phyloP scores from a whole-genome alignment of 2,888 invertebrate genomes.

The Adineta ricciae region DNA sequence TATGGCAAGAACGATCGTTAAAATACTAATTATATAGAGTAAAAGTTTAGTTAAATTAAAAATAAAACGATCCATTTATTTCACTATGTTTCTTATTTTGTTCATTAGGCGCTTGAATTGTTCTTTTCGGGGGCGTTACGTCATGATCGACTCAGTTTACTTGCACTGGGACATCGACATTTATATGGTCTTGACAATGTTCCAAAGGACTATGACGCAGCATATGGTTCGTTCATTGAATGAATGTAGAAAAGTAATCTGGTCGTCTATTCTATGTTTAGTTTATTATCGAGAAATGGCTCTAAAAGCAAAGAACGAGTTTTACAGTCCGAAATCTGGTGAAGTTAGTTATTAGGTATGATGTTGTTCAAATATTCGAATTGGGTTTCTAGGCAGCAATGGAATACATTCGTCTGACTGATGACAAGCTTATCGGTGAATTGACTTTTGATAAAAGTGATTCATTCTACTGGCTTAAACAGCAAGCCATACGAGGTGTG shows the following conservation, averaged over 20 bases:
- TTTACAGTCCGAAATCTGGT: background rate
- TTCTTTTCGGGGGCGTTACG: background rate
- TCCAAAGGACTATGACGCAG: slow-evolving; percentile 40
- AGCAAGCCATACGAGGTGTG: slow-evolving; percentile 46
- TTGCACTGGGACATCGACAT: slow-evolving; percentile 46
- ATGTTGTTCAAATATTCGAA: background rate
- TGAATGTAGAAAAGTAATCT: too few species aligned
- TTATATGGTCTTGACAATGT: slow-evolving; percentile 43
- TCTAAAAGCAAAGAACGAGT: slow-evolving; percentile 40
- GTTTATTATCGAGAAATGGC: slow-evolving; percentile 44
- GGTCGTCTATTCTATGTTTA: slow-evolving; percentile 33
- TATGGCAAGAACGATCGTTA: background rate
- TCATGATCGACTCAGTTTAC: slow-evolving; percentile 40
- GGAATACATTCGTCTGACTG: slow-evolving; percentile 44
- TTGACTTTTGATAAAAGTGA: slow-evolving; percentile 47
- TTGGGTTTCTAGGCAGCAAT: slow-evolving; percentile 40
- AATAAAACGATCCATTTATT: background rate
- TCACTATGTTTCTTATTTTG: background rate
- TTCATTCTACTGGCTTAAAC: slow-evolving; percentile 45
- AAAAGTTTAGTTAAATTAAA: background rate
- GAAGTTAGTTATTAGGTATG: slow-evolving; percentile 30
- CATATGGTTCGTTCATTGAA: slow-evolving; percentile 40
- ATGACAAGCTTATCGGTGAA: slow-evolving; percentile 40
- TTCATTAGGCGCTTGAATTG: background rate
- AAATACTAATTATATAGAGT: background rate